phyloP scores from a whole-genome alignment of 2,113 vertebrate genomes.

The Myotis yumanensis region DNA sequence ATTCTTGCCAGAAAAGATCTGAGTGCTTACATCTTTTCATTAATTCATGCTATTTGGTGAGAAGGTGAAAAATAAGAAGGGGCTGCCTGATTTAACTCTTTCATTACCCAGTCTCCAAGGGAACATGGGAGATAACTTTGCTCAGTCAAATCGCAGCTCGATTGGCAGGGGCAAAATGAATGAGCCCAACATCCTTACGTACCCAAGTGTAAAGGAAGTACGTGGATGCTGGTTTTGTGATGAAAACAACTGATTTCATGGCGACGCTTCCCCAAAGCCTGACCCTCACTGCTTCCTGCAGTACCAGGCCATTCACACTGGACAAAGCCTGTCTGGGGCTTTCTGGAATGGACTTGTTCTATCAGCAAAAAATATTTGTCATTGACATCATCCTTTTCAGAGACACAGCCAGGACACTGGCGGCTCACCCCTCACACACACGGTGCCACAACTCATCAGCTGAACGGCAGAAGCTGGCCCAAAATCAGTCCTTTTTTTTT shows the following conservation, averaged over 20 bases:
- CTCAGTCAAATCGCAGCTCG: accelerated
- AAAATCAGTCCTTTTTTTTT: conserved; percentile 41
- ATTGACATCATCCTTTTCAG: conserved; percentile 71
- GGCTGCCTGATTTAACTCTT: conserved; percentile 71
- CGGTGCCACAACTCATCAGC: conserved; percentile 63
- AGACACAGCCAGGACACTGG: conserved; percentile 76
- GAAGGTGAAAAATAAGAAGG: conserved; percentile 65
- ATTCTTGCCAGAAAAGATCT: conserved; percentile 82
- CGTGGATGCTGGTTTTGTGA: accelerated
- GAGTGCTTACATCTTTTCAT: conserved; percentile 82
- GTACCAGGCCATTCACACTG: conserved; percentile 47
- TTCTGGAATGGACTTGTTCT: conserved; percentile 81
- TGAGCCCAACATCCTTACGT: accelerated
- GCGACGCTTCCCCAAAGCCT: neutral
- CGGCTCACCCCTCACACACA: conserved; percentile 73
- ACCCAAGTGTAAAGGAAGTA: accelerated
- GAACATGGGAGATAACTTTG: too few species aligned
- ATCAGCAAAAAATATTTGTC: conserved; percentile 79
- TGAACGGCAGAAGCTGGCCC: conserved; percentile 73
- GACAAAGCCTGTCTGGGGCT: conserved; percentile 69
- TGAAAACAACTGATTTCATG: neutral
- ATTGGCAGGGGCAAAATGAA: neutral
- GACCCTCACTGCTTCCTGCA: conserved; percentile 71
- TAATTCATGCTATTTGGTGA: conserved; percentile 82
- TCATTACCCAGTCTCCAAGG: neutral